Conservation (phyloP, 2,113 vertebrate species). For the Pipra filicauda region DNA sequence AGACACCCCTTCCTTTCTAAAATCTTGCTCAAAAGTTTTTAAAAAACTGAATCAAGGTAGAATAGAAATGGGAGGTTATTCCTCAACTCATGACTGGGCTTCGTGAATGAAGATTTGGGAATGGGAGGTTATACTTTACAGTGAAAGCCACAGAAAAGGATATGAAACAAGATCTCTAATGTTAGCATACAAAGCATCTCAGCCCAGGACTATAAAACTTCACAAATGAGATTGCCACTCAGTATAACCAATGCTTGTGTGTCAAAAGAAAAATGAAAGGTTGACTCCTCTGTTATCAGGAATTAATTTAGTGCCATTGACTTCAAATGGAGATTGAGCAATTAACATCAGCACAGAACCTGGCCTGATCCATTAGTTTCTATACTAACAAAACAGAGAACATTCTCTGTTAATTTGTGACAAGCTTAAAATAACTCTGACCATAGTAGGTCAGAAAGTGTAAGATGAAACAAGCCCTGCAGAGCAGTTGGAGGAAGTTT, state of each 20-base stretch:
- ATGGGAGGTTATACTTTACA: not conserved
- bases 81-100: too few species aligned
- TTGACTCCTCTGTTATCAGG: not conserved
- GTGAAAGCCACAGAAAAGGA: not conserved
- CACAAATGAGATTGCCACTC: slow-evolving; percentile 12
- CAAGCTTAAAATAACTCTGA: not conserved
- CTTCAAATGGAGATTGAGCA: not conserved
- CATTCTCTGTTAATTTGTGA: not conserved
- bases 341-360: not conserved
- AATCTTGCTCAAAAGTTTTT: not conserved
- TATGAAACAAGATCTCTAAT: not conserved
- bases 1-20: not conserved
- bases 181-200: not conserved
- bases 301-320: not conserved
- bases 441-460: not conserved
- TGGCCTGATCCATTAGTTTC: not conserved
- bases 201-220: not conserved
- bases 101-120: not conserved
- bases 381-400: not conserved
- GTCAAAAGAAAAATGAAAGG: slow-evolving; percentile 4
- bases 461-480: not conserved
- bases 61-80: not conserved
- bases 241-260: not conserved
- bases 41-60: not conserved
- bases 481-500: not conserved